Evolutionary conservation across 2,113 vertebrate species (phyloP).

Genomic region (Pseudopodoces humilis): DNA sequence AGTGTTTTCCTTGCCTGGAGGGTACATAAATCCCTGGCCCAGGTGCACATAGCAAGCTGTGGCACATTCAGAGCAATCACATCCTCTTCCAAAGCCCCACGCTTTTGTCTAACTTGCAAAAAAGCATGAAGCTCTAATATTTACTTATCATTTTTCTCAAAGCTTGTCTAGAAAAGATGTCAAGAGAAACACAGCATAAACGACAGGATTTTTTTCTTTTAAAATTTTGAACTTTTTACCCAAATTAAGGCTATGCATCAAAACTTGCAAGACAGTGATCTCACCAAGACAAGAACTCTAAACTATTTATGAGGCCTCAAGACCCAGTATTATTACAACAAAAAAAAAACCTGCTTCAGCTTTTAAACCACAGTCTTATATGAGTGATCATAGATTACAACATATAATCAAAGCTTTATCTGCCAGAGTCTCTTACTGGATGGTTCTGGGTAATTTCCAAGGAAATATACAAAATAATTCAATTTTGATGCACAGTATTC

Average conservation of each 20-base stretch:
- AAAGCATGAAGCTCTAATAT: not conserved
- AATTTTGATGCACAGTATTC: not conserved
- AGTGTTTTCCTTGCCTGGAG: not conserved
- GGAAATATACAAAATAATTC: not conserved
- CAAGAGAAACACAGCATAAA: not conserved
- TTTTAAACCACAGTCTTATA: not conserved
- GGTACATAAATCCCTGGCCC: fast-evolving
- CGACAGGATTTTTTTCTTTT: not conserved
- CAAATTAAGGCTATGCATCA: not conserved
- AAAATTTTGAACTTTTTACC: not conserved
- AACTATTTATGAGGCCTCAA: not conserved
- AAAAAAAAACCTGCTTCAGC: not conserved
- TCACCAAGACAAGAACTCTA: not conserved
- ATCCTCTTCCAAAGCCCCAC: not conserved
- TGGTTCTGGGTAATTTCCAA: not conserved
- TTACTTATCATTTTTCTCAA: not conserved
- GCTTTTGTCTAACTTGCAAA: not conserved
- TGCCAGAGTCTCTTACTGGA: not conserved
- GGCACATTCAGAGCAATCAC: not conserved
- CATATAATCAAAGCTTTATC: not conserved
- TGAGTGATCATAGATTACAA: not conserved
- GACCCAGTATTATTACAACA: not conserved
- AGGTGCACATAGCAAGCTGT: not conserved
- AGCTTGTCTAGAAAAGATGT: not conserved
- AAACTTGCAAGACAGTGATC: not conserved